These are phyloP conservation scores for Tapera naevia DNA, from an alignment of 2,797 vertebrate genomes.

Conservation along the genomic window DNA sequence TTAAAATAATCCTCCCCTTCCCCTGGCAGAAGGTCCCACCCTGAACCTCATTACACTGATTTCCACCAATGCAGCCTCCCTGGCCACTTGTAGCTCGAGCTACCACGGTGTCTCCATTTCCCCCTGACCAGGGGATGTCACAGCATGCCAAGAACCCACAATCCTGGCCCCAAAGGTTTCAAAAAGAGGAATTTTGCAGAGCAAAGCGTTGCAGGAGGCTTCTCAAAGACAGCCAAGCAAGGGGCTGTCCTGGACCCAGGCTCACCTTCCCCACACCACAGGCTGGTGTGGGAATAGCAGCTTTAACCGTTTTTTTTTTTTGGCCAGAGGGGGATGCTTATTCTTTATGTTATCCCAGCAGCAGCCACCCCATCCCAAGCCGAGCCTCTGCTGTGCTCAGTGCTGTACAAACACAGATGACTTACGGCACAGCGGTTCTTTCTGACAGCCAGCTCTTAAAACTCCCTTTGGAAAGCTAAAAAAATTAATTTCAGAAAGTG, in stretches of 20 bases:
- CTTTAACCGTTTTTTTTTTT: background rate
- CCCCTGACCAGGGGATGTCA: background rate
- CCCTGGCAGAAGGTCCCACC: background rate
- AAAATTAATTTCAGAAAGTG: background rate
- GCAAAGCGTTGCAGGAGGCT: background rate
- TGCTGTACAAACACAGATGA: background rate
- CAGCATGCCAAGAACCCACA: fast-evolving
- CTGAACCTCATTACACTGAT: background rate
- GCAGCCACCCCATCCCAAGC: background rate
- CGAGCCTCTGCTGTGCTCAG: fast-evolving
- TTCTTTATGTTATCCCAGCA: background rate
- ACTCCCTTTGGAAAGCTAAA: background rate
- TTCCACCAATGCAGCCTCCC: background rate
- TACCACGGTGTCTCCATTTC: fast-evolving
- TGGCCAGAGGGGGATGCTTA: background rate
- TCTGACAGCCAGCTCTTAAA: background rate
- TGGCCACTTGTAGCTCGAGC: background rate
- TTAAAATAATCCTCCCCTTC: background rate
- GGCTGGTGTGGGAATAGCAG: background rate
- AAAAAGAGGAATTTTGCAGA: background rate
- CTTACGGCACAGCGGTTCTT: fast-evolving
- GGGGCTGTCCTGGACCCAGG: background rate
- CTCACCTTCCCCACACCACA: background rate
- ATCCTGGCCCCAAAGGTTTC: too few relatives aligned
- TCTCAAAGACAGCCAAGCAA: background rate